Evolutionary conservation across 2,113 vertebrate species (phyloP).

Genomic region (Rissa tridactyla): DNA sequence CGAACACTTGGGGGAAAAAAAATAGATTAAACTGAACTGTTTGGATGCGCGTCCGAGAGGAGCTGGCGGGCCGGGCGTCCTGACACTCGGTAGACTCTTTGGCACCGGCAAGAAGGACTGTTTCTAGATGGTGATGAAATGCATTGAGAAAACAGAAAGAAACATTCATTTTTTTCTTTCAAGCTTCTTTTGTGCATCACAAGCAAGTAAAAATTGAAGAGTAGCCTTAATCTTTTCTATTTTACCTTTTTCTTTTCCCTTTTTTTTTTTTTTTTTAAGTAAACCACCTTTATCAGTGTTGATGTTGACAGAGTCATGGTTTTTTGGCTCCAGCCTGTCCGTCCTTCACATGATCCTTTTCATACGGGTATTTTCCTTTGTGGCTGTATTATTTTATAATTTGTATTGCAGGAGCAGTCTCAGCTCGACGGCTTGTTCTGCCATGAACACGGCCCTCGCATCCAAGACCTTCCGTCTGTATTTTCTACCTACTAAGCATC

Average conservation of each 20-base stretch:
- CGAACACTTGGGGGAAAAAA: background rate
- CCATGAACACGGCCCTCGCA: background rate
- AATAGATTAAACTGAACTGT: background rate
- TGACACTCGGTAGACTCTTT: background rate
- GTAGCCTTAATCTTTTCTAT: background rate
- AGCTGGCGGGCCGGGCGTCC: rapidly evolving
- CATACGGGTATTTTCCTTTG: background rate
- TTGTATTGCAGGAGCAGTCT: background rate
- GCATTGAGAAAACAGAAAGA: background rate
- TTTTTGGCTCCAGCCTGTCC: background rate
- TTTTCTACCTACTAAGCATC: background rate
- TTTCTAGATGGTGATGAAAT: background rate
- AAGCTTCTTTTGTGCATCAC: background rate
- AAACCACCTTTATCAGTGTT: background rate
- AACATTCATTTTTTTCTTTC: background rate
- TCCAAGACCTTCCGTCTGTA: background rate
- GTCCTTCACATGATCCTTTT: background rate
- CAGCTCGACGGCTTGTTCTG: rapidly evolving
- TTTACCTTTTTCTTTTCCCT: background rate
- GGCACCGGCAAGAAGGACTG: background rate
- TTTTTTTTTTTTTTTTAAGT: background rate
- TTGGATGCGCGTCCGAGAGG: background rate
- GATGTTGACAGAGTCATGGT: background rate
- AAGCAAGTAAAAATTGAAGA: background rate
- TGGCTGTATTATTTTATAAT: background rate